Evolutionary conservation across 1,140 invertebrate species (phyloP), one percentile per base, ranked within the genome.

Genomic region (Saccostrea glomerata): DNA sequence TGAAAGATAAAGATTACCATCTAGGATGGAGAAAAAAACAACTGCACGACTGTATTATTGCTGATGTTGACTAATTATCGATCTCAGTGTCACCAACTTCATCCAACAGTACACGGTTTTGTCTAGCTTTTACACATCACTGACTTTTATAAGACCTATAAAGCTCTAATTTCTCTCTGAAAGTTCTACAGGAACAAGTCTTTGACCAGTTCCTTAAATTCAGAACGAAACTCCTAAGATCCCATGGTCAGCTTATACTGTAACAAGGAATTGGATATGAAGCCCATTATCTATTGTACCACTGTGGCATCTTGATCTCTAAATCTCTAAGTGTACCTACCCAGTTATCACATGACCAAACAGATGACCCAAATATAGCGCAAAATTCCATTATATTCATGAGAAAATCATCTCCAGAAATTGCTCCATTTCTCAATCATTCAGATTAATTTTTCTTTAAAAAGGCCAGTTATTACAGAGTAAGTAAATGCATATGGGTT

Each of bases 321-420:
- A 77, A 77, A 77, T 77, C 70, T 77, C 30, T 5, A 4, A 30
- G 70, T 77, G 23, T 77, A 77, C 70, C 15, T 30, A 25, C 70
- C 30, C 2, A 25, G 13, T 9, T 77, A 77, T 77, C 30, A 77
- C 25, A 77, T 77, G 30, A 30, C 70, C 25, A 77, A 77, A 77
- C 70, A 77, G 70, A 15, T 77, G 70, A 77, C 70, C 70, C 70
- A 77, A 77, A 77, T 77, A 15, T 77, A 30, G 70, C 30, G 25
- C 25, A 77, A 77, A 77, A 36, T 77, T 77, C 70, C 70, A 77
- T 13, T 36, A 77, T 15, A 77, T 36, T 77, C 70, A 77, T 30
- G 58, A n/a, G n/a, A 63, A 20, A 63, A 20, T 63, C 13, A 63
- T 63, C 58, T 63, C 15, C 6, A 20, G 58, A 63, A 63, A 20